Evolutionary conservation across 1,140 invertebrate species (phyloP), one percentile per base, ranked within the genome.

Genomic region (Marisa cornuarietis): DNA sequence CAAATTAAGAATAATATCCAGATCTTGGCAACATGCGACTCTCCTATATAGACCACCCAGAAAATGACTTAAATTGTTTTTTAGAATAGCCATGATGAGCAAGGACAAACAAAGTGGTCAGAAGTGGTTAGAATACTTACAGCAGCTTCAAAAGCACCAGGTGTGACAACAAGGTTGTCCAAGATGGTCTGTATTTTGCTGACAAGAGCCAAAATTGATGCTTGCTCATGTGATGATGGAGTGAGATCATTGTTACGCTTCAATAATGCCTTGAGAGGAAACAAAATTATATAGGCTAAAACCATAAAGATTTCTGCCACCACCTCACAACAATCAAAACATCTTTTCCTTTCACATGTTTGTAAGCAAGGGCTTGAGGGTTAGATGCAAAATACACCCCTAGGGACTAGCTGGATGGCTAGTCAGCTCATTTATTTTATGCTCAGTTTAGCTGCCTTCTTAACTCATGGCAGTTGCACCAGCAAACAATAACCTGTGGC

Each of bases 131-230:
- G 80, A 42, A 51, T 65, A 95, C 96, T 95, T 93, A 99, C 97
- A 92, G 97, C 98, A 82, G 97, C 96, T 90, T 98, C 97, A 92
- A 99, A 98, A 84, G 94, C 95, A 18, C 95, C 96, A 0, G 98
- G 97, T 20, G 96, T 95, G 0, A 99, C 95, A 72, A 98, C 96
- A 24, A 99, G 91, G 90, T 96, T 98, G 89, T 99, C 97, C 65
- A 99, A 92, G 63, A 98, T 96, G 62, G 94, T 94, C 89, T 98
- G 96, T 51, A 99, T 93, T 90, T 98, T 98, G 18, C 96, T 97
- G 62, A 99, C 96, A 11, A 99, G 92, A 91, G 96, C 97, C 31
- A 97, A 93, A 75, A 99, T 95, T 0, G 96, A 94, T 5, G 96
- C 95, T 92, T 98, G 96, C 87, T 99, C 97, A 75, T 94, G 93